Conservation (phyloP, 2,113 vertebrate genomes). For the Mesembrinibis cayennensis region DNA sequence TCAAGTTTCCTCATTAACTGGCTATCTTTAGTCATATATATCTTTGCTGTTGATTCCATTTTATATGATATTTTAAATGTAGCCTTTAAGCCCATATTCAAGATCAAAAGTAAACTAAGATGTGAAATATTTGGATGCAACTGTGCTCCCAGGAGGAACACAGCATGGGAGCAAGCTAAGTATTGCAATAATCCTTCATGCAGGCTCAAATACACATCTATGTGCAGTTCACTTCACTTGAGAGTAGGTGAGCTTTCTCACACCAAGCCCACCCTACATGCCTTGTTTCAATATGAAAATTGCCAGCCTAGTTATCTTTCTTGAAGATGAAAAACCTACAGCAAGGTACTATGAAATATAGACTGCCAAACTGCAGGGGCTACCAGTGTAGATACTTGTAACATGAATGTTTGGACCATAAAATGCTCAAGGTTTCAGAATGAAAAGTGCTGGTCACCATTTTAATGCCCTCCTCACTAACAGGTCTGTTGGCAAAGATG, state of each 20-base stretch:
- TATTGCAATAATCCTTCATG: not conserved
- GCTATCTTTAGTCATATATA: not conserved
- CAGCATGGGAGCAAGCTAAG: not conserved
- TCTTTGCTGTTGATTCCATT: not conserved
- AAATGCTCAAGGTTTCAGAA: not conserved
- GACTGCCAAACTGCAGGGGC: not conserved
- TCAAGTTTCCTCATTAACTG: not conserved
- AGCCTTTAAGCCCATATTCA: not conserved
- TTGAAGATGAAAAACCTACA: not conserved
- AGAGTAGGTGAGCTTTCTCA: not conserved
- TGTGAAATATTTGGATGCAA: not conserved
- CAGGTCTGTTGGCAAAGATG: not conserved
- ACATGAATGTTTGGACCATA: not conserved
- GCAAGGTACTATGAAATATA: not conserved
- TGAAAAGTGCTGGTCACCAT: not conserved
- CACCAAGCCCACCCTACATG: not conserved
- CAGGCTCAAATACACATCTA: not conserved
- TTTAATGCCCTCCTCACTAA: not conserved
- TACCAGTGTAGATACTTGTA: not conserved
- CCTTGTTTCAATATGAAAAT: not conserved
- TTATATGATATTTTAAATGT: not conserved
- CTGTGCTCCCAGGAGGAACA: not conserved
- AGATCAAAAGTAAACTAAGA: not conserved
- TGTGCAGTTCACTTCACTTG: not conserved
- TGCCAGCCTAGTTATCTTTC: not conserved